Percentiles rank a stretch among this genome's conserved stretches.
Evolutionary conservation across 2,888 invertebrate genomes (phyloP).

Genomic region (Tetramorium bicarinatum): DNA sequence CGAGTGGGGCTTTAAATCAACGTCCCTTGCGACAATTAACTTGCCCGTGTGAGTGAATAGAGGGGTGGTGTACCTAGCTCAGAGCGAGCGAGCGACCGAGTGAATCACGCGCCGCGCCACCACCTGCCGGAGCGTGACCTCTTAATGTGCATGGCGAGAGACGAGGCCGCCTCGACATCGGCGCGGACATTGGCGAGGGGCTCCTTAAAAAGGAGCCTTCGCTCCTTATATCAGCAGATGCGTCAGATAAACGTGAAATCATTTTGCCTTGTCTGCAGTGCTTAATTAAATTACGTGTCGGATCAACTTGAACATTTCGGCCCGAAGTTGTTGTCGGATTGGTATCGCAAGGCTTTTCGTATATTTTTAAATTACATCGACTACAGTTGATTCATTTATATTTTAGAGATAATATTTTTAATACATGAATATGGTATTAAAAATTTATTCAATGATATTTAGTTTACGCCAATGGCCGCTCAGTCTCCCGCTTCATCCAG

Average conservation of each 20-base stretch:
- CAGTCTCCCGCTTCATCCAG: slow-evolving; percentile 33
- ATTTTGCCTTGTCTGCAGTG: slow-evolving; percentile 12
- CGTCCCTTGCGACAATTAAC: slow-evolving; percentile 80
- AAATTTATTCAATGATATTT: not conserved
- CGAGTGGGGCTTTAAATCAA: slow-evolving; percentile 75
- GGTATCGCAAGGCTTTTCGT: not conserved
- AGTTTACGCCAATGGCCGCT: slow-evolving; percentile 37
- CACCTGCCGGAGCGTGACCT: slow-evolving; percentile 84
- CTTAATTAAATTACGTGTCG: slow-evolving; percentile 34
- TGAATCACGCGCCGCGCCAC: slow-evolving; percentile 82
- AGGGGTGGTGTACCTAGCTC: slow-evolving; percentile 72
- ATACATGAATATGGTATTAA: not conserved
- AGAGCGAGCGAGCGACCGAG: slow-evolving; percentile 70
- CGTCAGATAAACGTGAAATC: slow-evolving; percentile 60
- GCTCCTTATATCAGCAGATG: slow-evolving; percentile 20
- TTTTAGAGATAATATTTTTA: not conserved
- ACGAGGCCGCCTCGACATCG: slow-evolving; percentile 63
- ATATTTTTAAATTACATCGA: not conserved
- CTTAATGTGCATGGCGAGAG: slow-evolving; percentile 80
- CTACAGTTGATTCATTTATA: not conserved
- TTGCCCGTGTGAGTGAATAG: slow-evolving; percentile 78
- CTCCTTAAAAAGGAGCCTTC: not conserved
- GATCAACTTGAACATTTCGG: slow-evolving; percentile 4
- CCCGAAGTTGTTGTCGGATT: not conserved
- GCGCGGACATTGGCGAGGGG: slow-evolving; percentile 56